Percentiles rank a stretch among this genome's conserved stretches.
phyloP scores from a whole-genome alignment of 2,113 vertebrate genomes.

The Otis tarda region DNA sequence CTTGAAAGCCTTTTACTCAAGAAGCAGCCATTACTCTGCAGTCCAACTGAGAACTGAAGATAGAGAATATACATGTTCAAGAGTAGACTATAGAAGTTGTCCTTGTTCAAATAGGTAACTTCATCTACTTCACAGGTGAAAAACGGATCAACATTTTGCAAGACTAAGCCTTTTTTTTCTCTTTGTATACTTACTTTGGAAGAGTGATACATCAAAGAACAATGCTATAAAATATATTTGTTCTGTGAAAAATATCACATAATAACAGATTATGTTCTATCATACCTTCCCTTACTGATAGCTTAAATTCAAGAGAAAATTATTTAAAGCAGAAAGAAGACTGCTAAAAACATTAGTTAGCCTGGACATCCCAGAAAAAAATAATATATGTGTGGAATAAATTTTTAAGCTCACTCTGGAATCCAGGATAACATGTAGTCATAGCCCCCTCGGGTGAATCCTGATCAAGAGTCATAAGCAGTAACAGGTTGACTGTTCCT shows the following conservation, averaged over 20 bases:
- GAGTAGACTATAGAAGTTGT: not conserved
- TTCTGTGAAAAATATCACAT: not conserved
- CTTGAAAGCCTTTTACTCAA: not conserved
- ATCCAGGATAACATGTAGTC: not conserved
- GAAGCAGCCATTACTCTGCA: not conserved
- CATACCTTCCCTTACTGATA: not conserved
- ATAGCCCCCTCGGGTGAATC: not conserved
- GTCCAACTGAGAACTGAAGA: not conserved
- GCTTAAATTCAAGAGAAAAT: not conserved
- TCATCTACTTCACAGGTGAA: not conserved
- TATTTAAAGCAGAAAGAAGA: not conserved
- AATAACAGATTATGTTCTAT: not conserved
- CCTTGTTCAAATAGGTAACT: not conserved
- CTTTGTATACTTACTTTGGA: not conserved
- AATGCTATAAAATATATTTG: not conserved
- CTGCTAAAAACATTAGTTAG: not conserved
- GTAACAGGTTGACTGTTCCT: not conserved
- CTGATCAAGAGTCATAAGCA: not conserved
- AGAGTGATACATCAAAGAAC: not conserved
- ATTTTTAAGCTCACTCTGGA: not conserved
- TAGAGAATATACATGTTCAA: not conserved
- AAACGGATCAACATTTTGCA: not conserved
- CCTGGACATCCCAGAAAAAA: not conserved
- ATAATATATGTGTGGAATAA: not conserved
- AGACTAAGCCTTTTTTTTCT: not conserved